Base-by-base conservation (phyloP, 1,140 invertebrate species). In the Lordiphosa collinella region DNA sequence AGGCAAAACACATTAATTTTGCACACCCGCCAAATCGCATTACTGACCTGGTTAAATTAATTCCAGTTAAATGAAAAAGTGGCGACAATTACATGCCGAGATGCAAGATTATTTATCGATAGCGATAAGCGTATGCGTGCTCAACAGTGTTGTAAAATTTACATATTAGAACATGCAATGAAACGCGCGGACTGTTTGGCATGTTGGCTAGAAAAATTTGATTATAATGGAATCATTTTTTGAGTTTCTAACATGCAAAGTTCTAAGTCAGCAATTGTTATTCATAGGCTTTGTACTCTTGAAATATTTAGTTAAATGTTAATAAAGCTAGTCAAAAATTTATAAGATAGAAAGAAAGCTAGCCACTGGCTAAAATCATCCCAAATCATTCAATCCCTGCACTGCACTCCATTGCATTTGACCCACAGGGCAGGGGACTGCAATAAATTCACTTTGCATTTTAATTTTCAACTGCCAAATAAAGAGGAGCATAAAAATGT, bases 401-500 rank as follows among this genome's bases (percentile, higher is more conserved):
- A 0, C 22, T 6, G 5, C 22, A 25, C 22, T 25, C 22, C 22
- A 6, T 4, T 25, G 10, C 11, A 25, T 25, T 7, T 41, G 40
- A 22, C 13, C n/a, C 12, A 55, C 36, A 41, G 44, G 18, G 48
- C 32, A n/a, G 22, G 36, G 52, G 25, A 22, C 46, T 25, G 34
- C 53, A 66, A 40, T 66, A 66, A 66, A 66, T 66, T 66, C 46
- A 50, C 62, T 58, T 58, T 66, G 63, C 63, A 66, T 66, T 66
- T 66, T 66, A 66, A 66, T 66, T 66, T 44, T 66, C 53, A 51
- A 40, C 29, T 37, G 32, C 9, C 41, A 34, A 50, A 38, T 29
- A 46, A 51, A 22, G 34, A 10, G 41, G 22, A 25, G 22, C 16
- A 46, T 55, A 66, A 55, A 65, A 70, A 50, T 51, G 46, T 44